A percentile compares a stretch with the other conserved stretches of the same genome.
Conservation (phyloP, 2,888 invertebrate genomes). For the Mycalesis mineus region DNA sequence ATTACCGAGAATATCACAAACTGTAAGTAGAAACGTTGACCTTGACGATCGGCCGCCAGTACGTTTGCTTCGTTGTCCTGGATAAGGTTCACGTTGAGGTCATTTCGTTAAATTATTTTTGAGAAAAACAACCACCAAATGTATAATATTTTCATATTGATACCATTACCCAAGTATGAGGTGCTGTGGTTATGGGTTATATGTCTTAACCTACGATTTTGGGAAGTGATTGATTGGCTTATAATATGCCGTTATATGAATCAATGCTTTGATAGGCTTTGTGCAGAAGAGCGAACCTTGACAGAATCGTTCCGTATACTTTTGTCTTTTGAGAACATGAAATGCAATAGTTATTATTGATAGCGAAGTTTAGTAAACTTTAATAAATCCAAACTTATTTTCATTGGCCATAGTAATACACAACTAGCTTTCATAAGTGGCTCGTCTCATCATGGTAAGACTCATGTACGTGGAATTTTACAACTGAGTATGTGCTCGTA, state of each 20-base stretch:
- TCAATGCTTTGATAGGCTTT: neutral
- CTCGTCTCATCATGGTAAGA: neutral
- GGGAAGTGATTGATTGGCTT: neutral
- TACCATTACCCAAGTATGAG: neutral
- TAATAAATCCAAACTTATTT: too few species aligned
- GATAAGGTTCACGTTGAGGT: neutral
- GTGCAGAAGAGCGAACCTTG: neutral
- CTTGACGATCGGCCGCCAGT: neutral
- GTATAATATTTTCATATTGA: neutral
- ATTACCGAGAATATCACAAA: conserved; percentile 53
- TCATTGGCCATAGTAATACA: too few species aligned
- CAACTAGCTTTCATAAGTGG: too few species aligned
- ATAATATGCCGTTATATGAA: neutral
- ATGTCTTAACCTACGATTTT: neutral
- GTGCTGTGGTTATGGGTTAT: neutral
- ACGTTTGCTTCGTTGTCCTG: neutral
- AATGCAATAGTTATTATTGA: too few species aligned
- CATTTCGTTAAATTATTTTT: neutral
- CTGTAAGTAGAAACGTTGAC: conserved; percentile 35
- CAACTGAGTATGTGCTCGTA: neutral
- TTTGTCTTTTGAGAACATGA: too few species aligned
- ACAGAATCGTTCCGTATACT: too few species aligned
- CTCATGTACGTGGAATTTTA: neutral
- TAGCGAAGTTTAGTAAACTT: too few species aligned
- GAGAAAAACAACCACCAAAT: neutral